Base-by-base conservation (phyloP, 2,888 invertebrate species). In the Chrysomela aeneicollis region DNA sequence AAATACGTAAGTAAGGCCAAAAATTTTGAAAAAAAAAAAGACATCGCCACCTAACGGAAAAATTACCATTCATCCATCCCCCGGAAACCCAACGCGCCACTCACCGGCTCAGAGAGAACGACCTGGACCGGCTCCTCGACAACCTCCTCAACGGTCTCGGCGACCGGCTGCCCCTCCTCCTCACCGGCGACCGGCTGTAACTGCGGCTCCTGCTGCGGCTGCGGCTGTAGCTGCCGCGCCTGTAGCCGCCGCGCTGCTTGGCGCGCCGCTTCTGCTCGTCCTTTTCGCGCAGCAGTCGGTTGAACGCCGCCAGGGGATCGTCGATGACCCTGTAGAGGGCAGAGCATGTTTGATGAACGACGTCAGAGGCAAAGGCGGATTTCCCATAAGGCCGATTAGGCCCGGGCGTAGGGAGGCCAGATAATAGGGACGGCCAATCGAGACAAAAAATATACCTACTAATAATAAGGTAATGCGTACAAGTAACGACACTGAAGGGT, bases 221-320 rank as follows among this genome's bases (percentile, higher is more conserved):
- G 32, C 80, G 83, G 70, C 85, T 86, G 72, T 83, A 85, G 75
- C 81, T 87, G 76, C 84, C 80, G 19, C 84, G 81, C 66, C 90
- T 85, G 59, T 90, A 87, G n/a, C n/a, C n/a, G 76, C 87, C 86
- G 64, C 87, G 85, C 73, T 88, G 86, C 61, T 87, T 85, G 1
- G 79, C 80, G 59, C 89, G 85, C 73, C 88, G 85, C 69, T 90
- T 89, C 50, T 89, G 84, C 82, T 90, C 90, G 82, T 92, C 92
- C 81, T 94, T 94, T 82, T 94, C 94, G 70, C 92, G 87, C 77
- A 95, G 87, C 86, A 94, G 92, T 71, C 93, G 87, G 81, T 94
- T 92, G 81, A 95, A 95, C 59, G 93, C 93, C 81, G 93, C 93
- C 74, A 94, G 82, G 2, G 94, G 93, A 83, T 95, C 94, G 77